phyloP scores from a whole-genome alignment of 2,888 invertebrate genomes.

The Lissonota sp. region DNA sequence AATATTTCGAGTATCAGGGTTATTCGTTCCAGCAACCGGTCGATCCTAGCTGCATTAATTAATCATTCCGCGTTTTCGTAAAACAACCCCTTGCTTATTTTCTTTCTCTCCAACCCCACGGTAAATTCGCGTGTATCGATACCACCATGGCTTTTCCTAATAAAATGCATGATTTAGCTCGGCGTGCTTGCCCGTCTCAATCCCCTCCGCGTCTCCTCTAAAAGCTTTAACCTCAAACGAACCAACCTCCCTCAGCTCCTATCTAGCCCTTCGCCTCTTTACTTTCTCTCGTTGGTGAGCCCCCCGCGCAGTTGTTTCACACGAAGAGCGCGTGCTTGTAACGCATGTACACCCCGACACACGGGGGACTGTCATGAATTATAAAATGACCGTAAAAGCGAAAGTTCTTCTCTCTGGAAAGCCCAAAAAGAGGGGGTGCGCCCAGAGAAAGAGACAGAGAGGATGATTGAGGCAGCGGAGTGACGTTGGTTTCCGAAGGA shows the following conservation, averaged over 20 bases:
- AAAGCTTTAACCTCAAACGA: constrained; percentile 63
- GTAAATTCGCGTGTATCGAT: constrained; percentile 37
- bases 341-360: constrained; percentile 71
- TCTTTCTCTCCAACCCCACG: not conserved
- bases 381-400: constrained; percentile 83
- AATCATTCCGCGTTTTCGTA: constrained; percentile 14
- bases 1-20: too few relatives aligned
- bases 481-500: constrained; percentile 55
- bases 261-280: constrained; percentile 66
- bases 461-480: constrained; percentile 61
- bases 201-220: not conserved
- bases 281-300: constrained; percentile 70
- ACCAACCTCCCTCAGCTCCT: constrained; percentile 63
- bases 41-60: constrained; percentile 2
- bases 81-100: not conserved
- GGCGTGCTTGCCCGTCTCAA: constrained; percentile 55
- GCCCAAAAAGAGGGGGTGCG: constrained; percentile 20
- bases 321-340: constrained; percentile 66
- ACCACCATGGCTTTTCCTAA: constrained; percentile 68
- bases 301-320: constrained; percentile 45
- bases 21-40: too few relatives aligned
- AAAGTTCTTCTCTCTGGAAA: constrained; percentile 77
- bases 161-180: constrained; percentile 82
- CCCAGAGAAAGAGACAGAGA: constrained; percentile 58
- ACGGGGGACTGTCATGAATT: constrained; percentile 82